Evolutionary conservation across 1,140 invertebrate species (phyloP), one percentile per base, ranked within the genome.

Genomic region (Cherax quadricarinatus): DNA sequence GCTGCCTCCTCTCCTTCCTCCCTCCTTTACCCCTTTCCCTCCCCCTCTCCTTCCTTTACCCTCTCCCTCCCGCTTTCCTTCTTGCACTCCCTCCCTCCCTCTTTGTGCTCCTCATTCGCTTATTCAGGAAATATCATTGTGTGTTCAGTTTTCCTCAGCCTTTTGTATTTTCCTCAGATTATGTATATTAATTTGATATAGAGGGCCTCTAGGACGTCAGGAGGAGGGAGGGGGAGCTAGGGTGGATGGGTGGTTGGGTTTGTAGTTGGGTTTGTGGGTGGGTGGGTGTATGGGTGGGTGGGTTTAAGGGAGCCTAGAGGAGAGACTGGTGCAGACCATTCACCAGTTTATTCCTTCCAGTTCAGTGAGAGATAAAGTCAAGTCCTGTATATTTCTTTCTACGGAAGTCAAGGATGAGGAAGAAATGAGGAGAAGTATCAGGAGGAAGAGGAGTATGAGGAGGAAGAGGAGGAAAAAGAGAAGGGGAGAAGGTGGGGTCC

Each of bases 121-220:
- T 53, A 0, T 21, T n/a, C 51, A 83, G 51, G 81, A 83, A 83
- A 83, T 83, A 83, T 83, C 49, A 57, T 83, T 83, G 51, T 83
- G 51, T 57, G 81, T 48, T 14, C 21, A 57, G 51, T 83, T 57
- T 83, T 57, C 24, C 49, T 48, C 51, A 5, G 51, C 48, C 53
- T n/a, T 16, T 41, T n/a, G n/a, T 83, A 83, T 51, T 24, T 60
- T 60, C 57, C 81, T 21, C 18, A 83, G 81, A 30, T 83, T 83
- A 60, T 83, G 49, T 83, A 83, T 83, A 57, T 57, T 60, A 12
- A 21, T 83, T 83, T 83, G 81, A 83, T 83, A 83, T 60, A 60
- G 24, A 83, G 24, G 51, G 18, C 48, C 57, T 83, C 24, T 14
- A 30, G 18, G 81, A 83, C 51, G 24, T 51, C 24, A 30, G n/a